phyloP scores from a whole-genome alignment of 2,797 vertebrate species.

The Cryptoprocta ferox region DNA sequence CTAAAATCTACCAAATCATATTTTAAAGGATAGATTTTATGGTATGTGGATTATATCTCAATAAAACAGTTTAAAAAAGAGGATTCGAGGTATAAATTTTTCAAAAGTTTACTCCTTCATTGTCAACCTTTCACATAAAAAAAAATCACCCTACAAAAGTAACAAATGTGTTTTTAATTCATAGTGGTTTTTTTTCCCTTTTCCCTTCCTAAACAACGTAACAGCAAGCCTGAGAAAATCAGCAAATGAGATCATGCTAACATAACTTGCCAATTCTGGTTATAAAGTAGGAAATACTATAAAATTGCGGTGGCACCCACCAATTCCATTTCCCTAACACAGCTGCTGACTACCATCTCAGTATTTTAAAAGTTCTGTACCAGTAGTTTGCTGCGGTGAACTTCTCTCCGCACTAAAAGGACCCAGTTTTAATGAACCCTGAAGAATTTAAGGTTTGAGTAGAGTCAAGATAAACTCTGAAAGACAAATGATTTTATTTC shows the following conservation, averaged over 20 bases:
- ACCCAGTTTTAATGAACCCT: not conserved
- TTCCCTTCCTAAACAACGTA: not conserved
- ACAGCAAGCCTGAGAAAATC: not conserved
- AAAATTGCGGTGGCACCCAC: not conserved
- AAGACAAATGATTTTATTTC: not conserved
- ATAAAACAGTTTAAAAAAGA: not conserved
- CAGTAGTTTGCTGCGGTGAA: not conserved
- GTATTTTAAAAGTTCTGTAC: not conserved
- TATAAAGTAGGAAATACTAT: not conserved
- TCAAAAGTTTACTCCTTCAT: not conserved
- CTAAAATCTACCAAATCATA: not conserved
- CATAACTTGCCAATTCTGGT: not conserved
- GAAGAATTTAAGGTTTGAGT: not conserved
- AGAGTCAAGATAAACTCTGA: not conserved
- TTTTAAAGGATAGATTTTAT: not conserved
- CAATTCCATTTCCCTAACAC: not conserved
- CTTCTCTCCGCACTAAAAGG: not conserved
- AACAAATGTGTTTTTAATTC: constrained; percentile 34
- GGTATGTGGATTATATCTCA: not conserved
- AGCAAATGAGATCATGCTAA: not conserved
- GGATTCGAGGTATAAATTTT: not conserved
- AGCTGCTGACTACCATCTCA: not conserved
- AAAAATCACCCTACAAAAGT: not conserved
- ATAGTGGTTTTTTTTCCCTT: not conserved
- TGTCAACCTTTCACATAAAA: not conserved